Evolutionary conservation across 2,113 vertebrate species (phyloP).

Genomic region (Salvator merianae): DNA sequence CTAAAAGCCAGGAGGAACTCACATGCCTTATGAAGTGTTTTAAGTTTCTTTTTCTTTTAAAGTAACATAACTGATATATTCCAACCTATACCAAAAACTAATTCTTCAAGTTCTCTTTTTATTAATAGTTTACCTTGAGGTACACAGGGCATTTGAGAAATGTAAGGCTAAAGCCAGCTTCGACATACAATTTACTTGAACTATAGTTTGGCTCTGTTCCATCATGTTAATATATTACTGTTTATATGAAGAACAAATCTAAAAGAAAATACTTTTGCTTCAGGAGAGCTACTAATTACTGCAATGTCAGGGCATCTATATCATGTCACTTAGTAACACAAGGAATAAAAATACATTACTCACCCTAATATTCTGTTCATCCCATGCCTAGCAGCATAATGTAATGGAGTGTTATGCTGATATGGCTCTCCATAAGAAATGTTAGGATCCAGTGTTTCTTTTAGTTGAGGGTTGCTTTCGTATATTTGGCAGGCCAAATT

Average conservation of each 20-base stretch:
- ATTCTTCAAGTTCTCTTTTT: neutral
- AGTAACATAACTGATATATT: neutral
- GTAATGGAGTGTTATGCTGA: conserved; percentile 97
- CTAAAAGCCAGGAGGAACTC: too few relatives aligned
- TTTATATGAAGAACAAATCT: neutral
- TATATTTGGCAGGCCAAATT: conserved; percentile 94
- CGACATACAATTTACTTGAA: neutral
- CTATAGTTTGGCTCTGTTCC: neutral
- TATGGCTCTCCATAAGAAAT: conserved; percentile 96
- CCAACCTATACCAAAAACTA: neutral
- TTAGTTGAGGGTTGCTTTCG: conserved; percentile 95
- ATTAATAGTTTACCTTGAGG: neutral
- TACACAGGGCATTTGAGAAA: neutral
- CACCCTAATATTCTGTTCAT: conserved; percentile 96
- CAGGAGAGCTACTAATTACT: neutral
- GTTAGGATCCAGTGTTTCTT: conserved; percentile 97
- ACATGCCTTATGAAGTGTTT: neutral
- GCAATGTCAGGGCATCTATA: neutral
- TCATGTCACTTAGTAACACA: conserved; percentile 1
- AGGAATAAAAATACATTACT: conserved; percentile 56
- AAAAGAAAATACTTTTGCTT: neutral
- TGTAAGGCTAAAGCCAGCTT: neutral
- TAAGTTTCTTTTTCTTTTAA: neutral
- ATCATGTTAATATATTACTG: neutral
- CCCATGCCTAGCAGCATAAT: conserved; percentile 95